These are phyloP conservation scores for Planiliza haematocheilus DNA, from an alignment of 2,113 vertebrate genomes.

Conservation along the genomic window DNA sequence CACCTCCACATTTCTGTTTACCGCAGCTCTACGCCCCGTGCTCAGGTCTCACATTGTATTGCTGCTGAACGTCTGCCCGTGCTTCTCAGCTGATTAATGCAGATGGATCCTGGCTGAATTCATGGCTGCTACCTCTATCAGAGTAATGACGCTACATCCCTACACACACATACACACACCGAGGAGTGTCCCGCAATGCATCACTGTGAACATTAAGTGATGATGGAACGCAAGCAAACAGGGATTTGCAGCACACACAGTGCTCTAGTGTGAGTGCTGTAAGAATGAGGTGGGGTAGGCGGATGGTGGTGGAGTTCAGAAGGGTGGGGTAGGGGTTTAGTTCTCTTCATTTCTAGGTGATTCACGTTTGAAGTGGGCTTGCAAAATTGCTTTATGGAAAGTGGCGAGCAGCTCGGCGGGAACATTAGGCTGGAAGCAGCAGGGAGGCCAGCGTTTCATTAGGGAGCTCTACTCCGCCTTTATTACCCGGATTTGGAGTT, in stretches of 20 bases:
- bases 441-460: slow-evolving; percentile 73
- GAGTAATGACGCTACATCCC: slow-evolving; percentile 44
- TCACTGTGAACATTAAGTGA: slow-evolving; percentile 66
- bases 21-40: too few relatives aligned
- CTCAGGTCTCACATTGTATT: slow-evolving; percentile 2
- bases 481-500: slow-evolving; percentile 78
- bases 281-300: neutral
- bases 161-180: slow-evolving; percentile 36
- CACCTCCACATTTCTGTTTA: too few relatives aligned
- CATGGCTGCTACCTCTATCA: slow-evolving; percentile 48
- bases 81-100: slow-evolving; percentile 39
- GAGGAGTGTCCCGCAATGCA: slow-evolving; percentile 50
- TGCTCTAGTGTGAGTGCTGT: slow-evolving; percentile 35
- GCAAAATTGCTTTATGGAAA: slow-evolving; percentile 82
- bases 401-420: slow-evolving; percentile 66
- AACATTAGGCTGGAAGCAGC: slow-evolving; percentile 73
- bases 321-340: slow-evolving; percentile 11
- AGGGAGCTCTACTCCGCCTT: slow-evolving; percentile 70
- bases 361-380: slow-evolving; percentile 73
- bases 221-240: slow-evolving; percentile 66
- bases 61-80: neutral
- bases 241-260: slow-evolving; percentile 53
- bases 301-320: slow-evolving; percentile 40
- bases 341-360: slow-evolving; percentile 77
- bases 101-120: slow-evolving; percentile 42